Conservation (phyloP, 2,888 invertebrate species). For the Agonopterix heracliana region DNA sequence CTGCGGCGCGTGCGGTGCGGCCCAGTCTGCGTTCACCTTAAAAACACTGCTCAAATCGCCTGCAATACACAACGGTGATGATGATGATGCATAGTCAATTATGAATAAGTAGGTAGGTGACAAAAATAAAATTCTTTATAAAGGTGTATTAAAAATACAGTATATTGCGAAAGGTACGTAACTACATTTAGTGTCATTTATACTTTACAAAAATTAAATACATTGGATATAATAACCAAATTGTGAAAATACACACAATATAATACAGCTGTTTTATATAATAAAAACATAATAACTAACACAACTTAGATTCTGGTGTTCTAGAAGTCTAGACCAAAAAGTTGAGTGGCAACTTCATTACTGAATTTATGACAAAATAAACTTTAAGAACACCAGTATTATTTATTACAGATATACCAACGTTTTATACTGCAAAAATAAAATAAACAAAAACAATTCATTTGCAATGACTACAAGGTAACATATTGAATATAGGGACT, state of each 20-base stretch:
- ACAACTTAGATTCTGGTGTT: conserved; percentile 2
- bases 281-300: conserved; percentile 20
- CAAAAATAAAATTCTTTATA: no score
- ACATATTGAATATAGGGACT: conserved; percentile 20
- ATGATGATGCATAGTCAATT: no score
- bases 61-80: no score
- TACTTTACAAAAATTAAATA: conserved; percentile 70
- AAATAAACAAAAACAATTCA: conserved; percentile 7
- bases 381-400: not conserved
- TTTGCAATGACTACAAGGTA: conserved; percentile 32
- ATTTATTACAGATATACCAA: not conserved
- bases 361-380: no score
- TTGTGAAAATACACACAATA: conserved; percentile 34
- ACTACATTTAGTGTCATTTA: conserved; percentile 70
- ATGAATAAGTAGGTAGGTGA: no score
- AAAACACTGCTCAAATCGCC: no score
- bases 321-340: no score
- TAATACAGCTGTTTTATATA: conserved; percentile 28
- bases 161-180: conserved; percentile 73
- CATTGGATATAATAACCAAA: conserved; percentile 42
- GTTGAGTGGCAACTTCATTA: no score
- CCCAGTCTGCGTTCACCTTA: no score
- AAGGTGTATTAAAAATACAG: conserved; percentile 75
- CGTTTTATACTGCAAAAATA: not conserved
- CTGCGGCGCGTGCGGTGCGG: no score